Evolutionary conservation across 2,797 vertebrate species (phyloP).

Genomic region (Threskiornis aethiopicus): DNA sequence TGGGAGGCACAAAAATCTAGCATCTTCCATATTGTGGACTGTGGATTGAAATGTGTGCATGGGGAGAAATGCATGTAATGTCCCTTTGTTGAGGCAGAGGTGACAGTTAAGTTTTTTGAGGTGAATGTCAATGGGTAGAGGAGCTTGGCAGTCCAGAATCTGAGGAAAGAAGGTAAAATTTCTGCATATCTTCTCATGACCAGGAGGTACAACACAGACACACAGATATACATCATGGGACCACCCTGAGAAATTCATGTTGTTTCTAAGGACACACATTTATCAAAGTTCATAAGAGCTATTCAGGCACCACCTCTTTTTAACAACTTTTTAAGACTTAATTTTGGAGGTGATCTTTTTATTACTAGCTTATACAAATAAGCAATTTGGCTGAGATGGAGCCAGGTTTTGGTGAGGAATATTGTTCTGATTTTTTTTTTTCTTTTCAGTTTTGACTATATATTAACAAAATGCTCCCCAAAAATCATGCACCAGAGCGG

Average conservation of each 20-base stretch:
- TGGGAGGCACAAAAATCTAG: neutral
- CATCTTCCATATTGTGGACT: accelerated
- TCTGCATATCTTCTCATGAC: neutral
- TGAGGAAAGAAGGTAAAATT: neutral
- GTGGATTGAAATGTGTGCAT: accelerated
- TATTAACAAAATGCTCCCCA: neutral
- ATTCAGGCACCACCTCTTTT: neutral
- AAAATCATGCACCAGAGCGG: neutral
- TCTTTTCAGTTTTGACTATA: neutral
- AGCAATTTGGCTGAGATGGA: neutral
- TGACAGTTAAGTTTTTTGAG: neutral
- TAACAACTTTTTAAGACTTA: neutral
- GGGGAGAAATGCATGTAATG: accelerated
- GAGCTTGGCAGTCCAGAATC: neutral
- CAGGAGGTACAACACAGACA: neutral
- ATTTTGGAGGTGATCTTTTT: neutral
- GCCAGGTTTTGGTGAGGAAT: neutral
- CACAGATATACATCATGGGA: neutral
- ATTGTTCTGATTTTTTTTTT: neutral
- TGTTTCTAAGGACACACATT: neutral
- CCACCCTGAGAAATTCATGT: neutral
- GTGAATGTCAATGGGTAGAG: neutral
- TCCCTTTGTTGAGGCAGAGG: neutral
- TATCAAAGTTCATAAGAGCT: neutral
- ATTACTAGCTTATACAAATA: neutral